A percentile compares a stretch with the other conserved stretches of the same genome.
These are phyloP conservation scores for Sylvicapra grimmia DNA, from an alignment of 2,113 vertebrate species.

Conservation along the genomic window DNA sequence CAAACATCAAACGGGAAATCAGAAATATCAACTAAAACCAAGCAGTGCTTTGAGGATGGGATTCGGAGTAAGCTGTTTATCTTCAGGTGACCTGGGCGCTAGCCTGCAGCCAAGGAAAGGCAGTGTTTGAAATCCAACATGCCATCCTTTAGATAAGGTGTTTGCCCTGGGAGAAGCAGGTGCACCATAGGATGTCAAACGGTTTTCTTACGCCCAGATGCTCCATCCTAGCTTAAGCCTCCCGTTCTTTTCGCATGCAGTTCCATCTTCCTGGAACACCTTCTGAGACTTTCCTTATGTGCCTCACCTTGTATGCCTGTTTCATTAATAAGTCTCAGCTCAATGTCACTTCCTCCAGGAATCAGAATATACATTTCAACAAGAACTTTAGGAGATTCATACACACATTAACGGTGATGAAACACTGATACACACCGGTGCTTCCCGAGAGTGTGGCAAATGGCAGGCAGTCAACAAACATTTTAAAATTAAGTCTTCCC, in stretches of 20 bases:
- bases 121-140: background rate
- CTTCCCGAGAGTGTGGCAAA: background rate
- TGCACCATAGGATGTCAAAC: background rate
- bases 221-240: background rate
- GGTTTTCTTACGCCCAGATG: background rate
- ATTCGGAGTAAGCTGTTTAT: slow-evolving; percentile 25
- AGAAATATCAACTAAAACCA: slow-evolving; percentile 50
- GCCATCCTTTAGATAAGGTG: background rate
- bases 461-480: background rate
- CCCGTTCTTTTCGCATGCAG: background rate
- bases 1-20: slow-evolving; percentile 39
- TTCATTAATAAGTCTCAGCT: background rate
- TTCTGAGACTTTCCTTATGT: background rate
- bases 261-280: background rate
- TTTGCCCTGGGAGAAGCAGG: background rate
- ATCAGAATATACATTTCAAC: background rate
- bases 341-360: background rate
- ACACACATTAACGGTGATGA: fast-evolving
- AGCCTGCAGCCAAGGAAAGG: background rate
- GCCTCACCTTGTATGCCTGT: background rate
- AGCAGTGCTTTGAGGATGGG: slow-evolving; percentile 13
- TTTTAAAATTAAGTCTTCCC: background rate
- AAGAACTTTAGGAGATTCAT: background rate
- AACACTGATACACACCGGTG: fast-evolving
- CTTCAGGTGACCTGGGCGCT: slow-evolving; percentile 1